Base-by-base conservation (phyloP, 2,113 vertebrate genomes). In the Grammomys dolichurus region DNA sequence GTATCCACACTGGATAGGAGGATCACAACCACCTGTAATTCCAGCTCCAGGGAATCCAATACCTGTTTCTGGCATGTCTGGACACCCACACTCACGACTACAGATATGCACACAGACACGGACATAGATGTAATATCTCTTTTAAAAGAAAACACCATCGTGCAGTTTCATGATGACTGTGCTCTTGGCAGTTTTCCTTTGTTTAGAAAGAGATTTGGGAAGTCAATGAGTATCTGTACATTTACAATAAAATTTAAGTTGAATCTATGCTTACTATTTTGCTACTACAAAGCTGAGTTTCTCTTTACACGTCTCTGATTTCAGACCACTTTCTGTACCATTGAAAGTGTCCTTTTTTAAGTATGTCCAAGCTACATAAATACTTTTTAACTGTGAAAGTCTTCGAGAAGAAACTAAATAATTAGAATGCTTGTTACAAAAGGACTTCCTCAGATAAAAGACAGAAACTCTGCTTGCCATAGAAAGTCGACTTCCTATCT, bases 191-290 rank as follows among this genome's bases (percentile, higher is more conserved):
- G 40, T 31, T 65, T 87, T 17, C 19, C 72, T 93, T 78, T 46
- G 11, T 80, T 87, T 82, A 48, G 22, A 76, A 87, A 87, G 58
- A 89, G 28, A 65, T 72, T 9, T 54, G 28, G 20, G 63, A 93
- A 89, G 5, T 31, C n/a, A 60, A 69, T n/a, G 2, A 69, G 72
- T 33, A 58, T 31, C 56, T 48, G 72, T 48, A 56, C 3, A 90
- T 69, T 82, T 89, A 67, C 31, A n/a, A 65, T 16, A 91, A 5
- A 87, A 60, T n/a, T 80, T 86, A 95, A 87, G 40, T 14, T 82
- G 51, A 81, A 60, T 93, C 60, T 89, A 20, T 60, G 75, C 36
- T 94, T 75, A 46, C 33, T 75, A 56, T 75, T 92, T 67, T 54
- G 3, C 33, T 80, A 72, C 60, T 12, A 78, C 40, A 51, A 82